phyloP scores from a whole-genome alignment of 2,113 vertebrate species.

The Blennius ocellaris region DNA sequence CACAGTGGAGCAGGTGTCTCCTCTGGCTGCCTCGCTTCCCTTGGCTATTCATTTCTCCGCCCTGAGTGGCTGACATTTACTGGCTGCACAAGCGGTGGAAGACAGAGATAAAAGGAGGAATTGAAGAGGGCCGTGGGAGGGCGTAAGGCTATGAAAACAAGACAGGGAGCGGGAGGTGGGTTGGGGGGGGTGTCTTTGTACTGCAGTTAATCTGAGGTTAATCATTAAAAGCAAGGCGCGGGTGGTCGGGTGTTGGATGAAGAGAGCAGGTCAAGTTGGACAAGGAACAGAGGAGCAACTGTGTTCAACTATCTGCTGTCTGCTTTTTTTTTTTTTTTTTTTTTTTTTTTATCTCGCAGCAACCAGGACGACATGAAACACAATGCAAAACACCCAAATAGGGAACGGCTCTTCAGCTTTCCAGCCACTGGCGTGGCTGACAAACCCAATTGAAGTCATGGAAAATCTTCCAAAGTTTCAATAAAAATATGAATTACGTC shows the following conservation, averaged over 20 bases:
- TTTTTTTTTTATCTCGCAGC: conserved; percentile 52
- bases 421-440: not conserved
- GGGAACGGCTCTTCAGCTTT: not conserved
- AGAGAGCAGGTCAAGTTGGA: conserved; percentile 42
- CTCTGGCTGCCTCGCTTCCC: conserved; percentile 21
- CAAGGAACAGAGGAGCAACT: conserved; percentile 50
- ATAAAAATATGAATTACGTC: no score
- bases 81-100: conserved; percentile 25
- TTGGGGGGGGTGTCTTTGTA: conserved; percentile 66
- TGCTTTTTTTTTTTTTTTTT: no score
- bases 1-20: conserved; percentile 45
- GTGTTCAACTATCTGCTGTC: conserved; percentile 37
- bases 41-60: conserved; percentile 48
- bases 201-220: conserved; percentile 64
- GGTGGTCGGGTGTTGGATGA: conserved; percentile 59
- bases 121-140: not conserved
- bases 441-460: not conserved
- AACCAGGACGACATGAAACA: conserved; percentile 58
- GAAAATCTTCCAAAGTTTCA: no score
- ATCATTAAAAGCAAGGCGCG: conserved; percentile 53
- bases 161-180: no score
- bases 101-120: conserved; percentile 41
- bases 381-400: conserved; percentile 40
- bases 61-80: conserved; percentile 55
- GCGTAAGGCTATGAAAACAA: conserved; percentile 40